Evolutionary conservation across 1,140 invertebrate species (phyloP), one percentile per base, ranked within the genome.

Genomic region (Lasioglossum albipes): DNA sequence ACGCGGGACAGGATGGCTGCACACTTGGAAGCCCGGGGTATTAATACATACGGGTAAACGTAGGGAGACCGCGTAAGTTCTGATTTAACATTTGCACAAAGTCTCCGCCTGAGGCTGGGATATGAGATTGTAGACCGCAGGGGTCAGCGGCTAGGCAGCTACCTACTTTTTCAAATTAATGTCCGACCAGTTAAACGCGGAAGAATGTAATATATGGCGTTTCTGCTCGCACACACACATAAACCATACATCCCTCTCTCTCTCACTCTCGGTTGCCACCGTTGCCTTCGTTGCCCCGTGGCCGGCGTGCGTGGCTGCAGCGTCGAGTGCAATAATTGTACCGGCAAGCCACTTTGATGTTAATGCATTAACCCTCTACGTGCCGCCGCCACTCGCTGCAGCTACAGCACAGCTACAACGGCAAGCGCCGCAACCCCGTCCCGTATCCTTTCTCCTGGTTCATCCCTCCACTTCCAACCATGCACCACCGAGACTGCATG

Each of bases 301-400:
- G 54, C 16, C 36, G 41, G 27, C 57, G 31, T 68, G 73, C 75
- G 67, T 61, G 57, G 84, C 31, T 42, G 75, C 75, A 69, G 64
- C 86, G 83, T 87, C 84, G 86, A 89, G 85, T 90, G 87, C 89
- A 91, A 91, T 91, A 88, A 91, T 91, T 90, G 90, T 87, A 88
- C 87, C 86, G 64, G 85, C 86, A 82, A 87, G 85, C 87, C 85
- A 90, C 89, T 91, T 91, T 91, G 89, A 91, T 91, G 86, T 91
- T 88, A 87, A 90, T 90, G 89, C 89, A 91, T 90, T 90, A 91
- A 90, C 88, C 87, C 83, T 84, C 83, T 74, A 79, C 76, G 73
- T 80, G 83, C 82, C 65, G 66, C 70, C 36, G 67, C 79, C 75
- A 59, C 65, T 76, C 82, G 59, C 73, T 73, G 7, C 85, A 82